Conservation (phyloP, 1,140 invertebrate genomes). For the Cataglyphis hispanica region DNA sequence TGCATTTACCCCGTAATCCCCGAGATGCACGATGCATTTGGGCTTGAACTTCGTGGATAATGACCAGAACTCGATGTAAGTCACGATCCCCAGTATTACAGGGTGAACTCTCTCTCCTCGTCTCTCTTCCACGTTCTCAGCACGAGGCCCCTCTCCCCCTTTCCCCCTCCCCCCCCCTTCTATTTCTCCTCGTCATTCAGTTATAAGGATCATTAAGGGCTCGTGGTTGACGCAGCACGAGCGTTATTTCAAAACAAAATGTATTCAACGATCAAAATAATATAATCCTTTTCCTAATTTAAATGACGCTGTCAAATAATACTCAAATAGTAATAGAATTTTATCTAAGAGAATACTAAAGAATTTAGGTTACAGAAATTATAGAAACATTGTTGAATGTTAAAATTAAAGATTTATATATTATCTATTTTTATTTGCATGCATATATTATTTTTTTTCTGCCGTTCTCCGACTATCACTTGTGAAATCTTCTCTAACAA, state of each 20-base stretch:
- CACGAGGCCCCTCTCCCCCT: too few relatives aligned
- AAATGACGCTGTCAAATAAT: neutral
- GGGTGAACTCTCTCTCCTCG: conserved; percentile 7
- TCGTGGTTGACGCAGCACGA: conserved; percentile 30
- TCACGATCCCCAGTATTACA: conserved; percentile 66
- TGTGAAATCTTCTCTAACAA: neutral
- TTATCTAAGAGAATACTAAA: neutral
- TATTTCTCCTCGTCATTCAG: conserved; percentile 34
- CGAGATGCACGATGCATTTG: conserved; percentile 62
- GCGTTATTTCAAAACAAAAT: conserved; percentile 18
- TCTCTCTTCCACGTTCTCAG: neutral
- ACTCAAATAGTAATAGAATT: neutral
- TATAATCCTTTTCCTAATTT: conserved; percentile 8
- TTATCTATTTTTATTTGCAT: neutral
- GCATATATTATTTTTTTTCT: neutral
- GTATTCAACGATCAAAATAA: conserved; percentile 15
- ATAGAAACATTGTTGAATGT: neutral
- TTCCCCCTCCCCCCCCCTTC: neutral
- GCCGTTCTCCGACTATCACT: neutral
- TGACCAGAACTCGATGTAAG: conserved; percentile 71
- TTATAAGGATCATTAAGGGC: conserved; percentile 47
- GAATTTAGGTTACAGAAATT: neutral
- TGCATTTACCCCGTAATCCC: conserved; percentile 67
- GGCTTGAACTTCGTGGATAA: conserved; percentile 62
- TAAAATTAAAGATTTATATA: neutral